These are phyloP conservation scores for Cecidostiba fungosa DNA, from an alignment of 2,888 invertebrate species.

Conservation along the genomic window DNA sequence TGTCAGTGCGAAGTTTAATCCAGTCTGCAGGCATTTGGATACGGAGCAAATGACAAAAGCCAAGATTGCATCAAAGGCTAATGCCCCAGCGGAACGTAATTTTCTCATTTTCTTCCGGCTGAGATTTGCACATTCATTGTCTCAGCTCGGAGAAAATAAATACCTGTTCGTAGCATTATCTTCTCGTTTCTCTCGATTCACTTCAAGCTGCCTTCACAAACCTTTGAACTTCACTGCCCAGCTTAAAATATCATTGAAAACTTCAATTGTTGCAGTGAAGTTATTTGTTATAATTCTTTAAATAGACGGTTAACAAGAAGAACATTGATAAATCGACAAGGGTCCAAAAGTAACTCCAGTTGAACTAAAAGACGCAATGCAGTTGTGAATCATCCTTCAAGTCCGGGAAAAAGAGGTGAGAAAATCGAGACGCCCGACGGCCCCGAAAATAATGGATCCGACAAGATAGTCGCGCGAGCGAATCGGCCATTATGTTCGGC, in stretches of 20 bases:
- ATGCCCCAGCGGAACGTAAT: neutral
- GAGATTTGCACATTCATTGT: constrained; percentile 15
- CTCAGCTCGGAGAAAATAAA: neutral
- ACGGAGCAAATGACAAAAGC: constrained; percentile 15
- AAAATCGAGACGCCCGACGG: constrained; percentile 25
- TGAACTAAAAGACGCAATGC: neutral
- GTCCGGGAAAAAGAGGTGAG: constrained; percentile 1
- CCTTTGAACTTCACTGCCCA: neutral
- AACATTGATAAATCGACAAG: neutral
- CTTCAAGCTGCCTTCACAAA: neutral
- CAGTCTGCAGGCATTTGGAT: neutral
- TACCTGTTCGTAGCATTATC: neutral
- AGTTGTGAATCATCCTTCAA: constrained; percentile 3
- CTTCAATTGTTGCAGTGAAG: too few species aligned
- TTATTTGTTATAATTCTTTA: neutral
- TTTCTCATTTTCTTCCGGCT: constrained; percentile 25
- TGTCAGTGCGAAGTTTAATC: constrained; percentile 30
- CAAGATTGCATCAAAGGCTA: constrained; percentile 28
- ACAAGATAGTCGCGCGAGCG: constrained; percentile 37
- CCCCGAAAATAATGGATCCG: constrained; percentile 35
- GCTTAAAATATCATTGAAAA: neutral
- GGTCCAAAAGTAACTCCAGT: neutral
- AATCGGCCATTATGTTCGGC: constrained; percentile 46
- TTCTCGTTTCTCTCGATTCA: neutral
- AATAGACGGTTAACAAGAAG: neutral